phyloP scores from a whole-genome alignment of 2,888 invertebrate genomes.

The Tetragonisca angustula region DNA sequence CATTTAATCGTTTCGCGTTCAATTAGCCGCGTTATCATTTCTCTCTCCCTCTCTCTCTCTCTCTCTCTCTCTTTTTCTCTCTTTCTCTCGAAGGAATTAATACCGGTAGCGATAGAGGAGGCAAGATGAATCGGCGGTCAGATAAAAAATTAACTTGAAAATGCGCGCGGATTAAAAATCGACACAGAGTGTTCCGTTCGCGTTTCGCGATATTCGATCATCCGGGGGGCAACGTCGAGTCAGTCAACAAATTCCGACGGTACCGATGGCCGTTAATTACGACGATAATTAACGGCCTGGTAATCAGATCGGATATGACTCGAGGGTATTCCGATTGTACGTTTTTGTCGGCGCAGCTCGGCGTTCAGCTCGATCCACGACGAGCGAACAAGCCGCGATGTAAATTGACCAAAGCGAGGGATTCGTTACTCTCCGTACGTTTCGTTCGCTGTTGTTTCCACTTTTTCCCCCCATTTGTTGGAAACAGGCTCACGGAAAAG shows the following conservation, averaged over 20 bases:
- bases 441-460: conserved; percentile 11
- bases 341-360: conserved; percentile 42
- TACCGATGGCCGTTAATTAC: conserved; percentile 61
- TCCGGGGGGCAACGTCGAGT: background rate
- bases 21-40: conserved; percentile 10
- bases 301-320: conserved; percentile 56
- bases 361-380: conserved; percentile 37
- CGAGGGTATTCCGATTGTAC: conserved; percentile 54
- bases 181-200: conserved; percentile 9
- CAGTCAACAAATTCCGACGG: conserved; percentile 30
- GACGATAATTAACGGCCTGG: conserved; percentile 62
- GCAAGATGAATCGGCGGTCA: background rate
- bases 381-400: conserved; percentile 27
- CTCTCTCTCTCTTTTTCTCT: background rate
- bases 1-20: conserved; percentile 7
- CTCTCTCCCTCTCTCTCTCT: background rate
- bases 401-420: conserved; percentile 48
- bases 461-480: background rate
- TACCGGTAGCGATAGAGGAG: too few relatives aligned
- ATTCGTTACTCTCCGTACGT: conserved; percentile 29
- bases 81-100: background rate
- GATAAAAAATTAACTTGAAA: conserved; percentile 10
- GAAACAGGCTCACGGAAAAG: background rate
- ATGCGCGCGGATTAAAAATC: background rate
- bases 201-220: conserved; percentile 10